Evolutionary conservation across 2,797 vertebrate genomes (phyloP).

Genomic region (Spea hammondii): DNA sequence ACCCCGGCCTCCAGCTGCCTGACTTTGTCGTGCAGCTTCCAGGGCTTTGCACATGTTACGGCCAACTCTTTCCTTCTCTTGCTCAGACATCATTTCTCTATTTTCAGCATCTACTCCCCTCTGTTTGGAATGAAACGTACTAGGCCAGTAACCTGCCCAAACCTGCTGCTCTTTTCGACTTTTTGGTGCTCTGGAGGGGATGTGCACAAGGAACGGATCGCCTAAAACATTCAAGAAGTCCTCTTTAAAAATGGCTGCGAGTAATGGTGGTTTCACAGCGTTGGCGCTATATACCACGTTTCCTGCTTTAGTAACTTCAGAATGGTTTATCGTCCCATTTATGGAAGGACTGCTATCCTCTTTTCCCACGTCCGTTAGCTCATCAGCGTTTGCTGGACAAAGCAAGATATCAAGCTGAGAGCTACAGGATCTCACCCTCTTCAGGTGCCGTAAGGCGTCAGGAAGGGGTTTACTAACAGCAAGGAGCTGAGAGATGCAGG

Average conservation of each 20-base stretch:
- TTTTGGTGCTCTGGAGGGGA: conserved; percentile 72
- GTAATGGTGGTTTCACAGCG: not conserved
- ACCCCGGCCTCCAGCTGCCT: conserved; percentile 65
- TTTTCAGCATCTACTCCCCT: conserved; percentile 60
- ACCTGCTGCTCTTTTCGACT: conserved; percentile 81
- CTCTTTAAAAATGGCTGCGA: conserved; percentile 64
- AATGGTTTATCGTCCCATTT: too few species aligned
- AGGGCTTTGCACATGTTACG: conserved; percentile 75
- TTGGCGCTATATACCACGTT: not conserved
- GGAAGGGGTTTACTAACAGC: conserved; percentile 66
- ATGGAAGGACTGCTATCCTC: too few species aligned
- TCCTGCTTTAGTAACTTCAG: not conserved
- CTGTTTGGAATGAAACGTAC: conserved; percentile 82
- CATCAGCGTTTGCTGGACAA: conserved; percentile 64
- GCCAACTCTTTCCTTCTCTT: conserved; percentile 71
- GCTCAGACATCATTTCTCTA: conserved; percentile 69
- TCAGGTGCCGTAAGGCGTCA: conserved; percentile 71
- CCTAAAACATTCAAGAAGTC: conserved; percentile 67
- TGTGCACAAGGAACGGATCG: conserved; percentile 72
- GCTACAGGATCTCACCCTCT: conserved; percentile 74
- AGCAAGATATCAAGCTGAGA: conserved; percentile 77
- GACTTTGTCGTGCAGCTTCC: conserved; percentile 64
- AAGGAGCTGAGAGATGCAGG: conserved; percentile 74
- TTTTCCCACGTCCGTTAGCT: not conserved
- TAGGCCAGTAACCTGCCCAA: conserved; percentile 79